Evolutionary conservation across 2,888 invertebrate species (phyloP), one percentile per base, ranked within the genome.

Genomic region (Lycia hirtaria): DNA sequence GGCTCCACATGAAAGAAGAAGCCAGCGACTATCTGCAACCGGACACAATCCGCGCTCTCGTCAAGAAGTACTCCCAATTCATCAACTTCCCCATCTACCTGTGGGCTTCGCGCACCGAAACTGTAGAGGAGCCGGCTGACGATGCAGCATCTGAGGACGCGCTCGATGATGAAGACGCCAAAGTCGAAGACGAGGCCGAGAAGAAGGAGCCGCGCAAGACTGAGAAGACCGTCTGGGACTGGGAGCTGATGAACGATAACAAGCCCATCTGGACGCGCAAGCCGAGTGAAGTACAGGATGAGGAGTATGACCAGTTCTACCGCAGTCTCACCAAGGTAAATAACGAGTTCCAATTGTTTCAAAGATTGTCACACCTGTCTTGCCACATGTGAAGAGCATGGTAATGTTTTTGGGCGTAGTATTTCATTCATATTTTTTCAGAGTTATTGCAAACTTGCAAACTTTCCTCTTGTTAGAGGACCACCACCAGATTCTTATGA

Each of bases 231-330:
- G 95, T 98, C 20, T 99, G 98, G 98, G 99, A 99, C 82, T 99
- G 99, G 99, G 96, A 97, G 83, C 92, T 98, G 32, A 94, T 99
- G 81, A 99, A 99, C 86, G 97, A 98, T 80, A 97, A 97, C 80
- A 99, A 99, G 92, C 99, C 99, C 14, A 97, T 99, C 81, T 99
- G 99, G 99, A 98, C 98, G 17, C 93, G 98, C 75, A 99, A 99
- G 93, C 94, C 89, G 74, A 75, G 90, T 24, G 98, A 98, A 37
- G 97, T 99, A 20, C 91, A 92, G 4, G 97, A 98, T 59, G 94
- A 95, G 7, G 99, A 99, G 85, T 99, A 99, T 92, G 93, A 94
- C 64, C 97, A 97, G 78, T 99, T 99, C 93, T 99, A 99, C 93
- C 98, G 97, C 87, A 95, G 96, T 22, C 93, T 99, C 71, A 98